phyloP scores from a whole-genome alignment of 2,797 vertebrate species.

The Taeniopygia guttata region DNA sequence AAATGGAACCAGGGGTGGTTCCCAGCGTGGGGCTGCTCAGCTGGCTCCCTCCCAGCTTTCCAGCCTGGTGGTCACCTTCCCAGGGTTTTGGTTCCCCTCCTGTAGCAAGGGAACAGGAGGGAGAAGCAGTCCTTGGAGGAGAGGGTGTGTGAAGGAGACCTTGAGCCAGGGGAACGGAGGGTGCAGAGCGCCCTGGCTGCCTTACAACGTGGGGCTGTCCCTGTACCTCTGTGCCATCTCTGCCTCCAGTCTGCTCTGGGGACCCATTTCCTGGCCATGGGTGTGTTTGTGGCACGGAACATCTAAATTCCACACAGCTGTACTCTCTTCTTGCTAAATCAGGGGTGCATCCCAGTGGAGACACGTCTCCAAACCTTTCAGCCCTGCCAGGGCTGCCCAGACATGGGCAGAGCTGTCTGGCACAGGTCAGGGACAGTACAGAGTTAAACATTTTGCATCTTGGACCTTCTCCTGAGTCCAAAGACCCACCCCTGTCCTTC shows the following conservation, averaged over 20 bases:
- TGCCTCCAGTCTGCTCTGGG: neutral
- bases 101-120: neutral
- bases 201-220: neutral
- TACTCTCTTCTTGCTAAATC: neutral
- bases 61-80: neutral
- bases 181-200: neutral
- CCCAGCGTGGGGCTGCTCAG: neutral
- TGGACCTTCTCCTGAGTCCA: neutral
- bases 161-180: neutral
- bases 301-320: neutral
- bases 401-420: neutral
- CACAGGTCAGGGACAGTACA: fast-evolving
- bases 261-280: neutral
- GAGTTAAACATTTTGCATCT: neutral
- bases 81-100: neutral
- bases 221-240: neutral
- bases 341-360: neutral
- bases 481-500: neutral
- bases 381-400: neutral
- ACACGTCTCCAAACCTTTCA: neutral
- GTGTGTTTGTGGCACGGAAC: neutral
- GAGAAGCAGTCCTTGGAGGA: neutral
- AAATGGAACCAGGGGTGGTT: neutral
- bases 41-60: neutral
- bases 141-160: neutral